Evolutionary conservation across 2,113 vertebrate species (phyloP).

Genomic region (Corythornis madagascariensis): DNA sequence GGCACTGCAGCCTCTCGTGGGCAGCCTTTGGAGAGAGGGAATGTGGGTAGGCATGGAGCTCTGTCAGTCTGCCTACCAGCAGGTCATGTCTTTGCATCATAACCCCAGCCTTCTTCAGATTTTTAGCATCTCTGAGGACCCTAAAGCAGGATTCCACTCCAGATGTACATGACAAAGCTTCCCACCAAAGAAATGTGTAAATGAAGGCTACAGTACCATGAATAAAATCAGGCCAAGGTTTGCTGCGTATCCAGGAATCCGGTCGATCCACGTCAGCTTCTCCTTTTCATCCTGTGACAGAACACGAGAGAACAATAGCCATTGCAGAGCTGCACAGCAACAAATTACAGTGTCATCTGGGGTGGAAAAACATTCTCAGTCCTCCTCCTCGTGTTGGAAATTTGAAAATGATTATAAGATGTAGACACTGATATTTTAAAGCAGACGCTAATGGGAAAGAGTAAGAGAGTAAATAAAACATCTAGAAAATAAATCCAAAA

Average conservation of each 20-base stretch:
- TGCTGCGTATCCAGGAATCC: too few species aligned
- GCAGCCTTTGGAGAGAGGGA: neutral
- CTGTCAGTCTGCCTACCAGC: neutral
- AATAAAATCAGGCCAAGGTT: too few species aligned
- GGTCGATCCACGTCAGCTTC: too few species aligned
- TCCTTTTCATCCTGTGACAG: too few species aligned
- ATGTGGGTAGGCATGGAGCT: neutral
- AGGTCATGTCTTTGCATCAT: neutral
- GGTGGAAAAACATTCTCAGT: neutral
- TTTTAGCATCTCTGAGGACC: neutral
- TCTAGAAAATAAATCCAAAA: neutral
- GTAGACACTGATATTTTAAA: neutral
- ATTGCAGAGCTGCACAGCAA: too few species aligned
- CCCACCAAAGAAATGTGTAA: neutral
- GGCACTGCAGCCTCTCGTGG: neutral
- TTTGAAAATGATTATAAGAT: neutral
- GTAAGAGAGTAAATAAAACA: neutral
- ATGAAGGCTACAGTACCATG: conserved; percentile 65
- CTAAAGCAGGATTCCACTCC: neutral
- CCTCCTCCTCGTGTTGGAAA: neutral
- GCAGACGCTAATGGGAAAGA: too few species aligned
- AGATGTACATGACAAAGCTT: neutral
- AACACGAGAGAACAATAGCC: too few species aligned
- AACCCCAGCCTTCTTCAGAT: neutral
- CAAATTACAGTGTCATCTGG: too few species aligned